Percentiles rank a stretch among this genome's conserved stretches.
Evolutionary conservation across 2,113 vertebrate species (phyloP).

Genomic region (Microcebus jonahi): DNA sequence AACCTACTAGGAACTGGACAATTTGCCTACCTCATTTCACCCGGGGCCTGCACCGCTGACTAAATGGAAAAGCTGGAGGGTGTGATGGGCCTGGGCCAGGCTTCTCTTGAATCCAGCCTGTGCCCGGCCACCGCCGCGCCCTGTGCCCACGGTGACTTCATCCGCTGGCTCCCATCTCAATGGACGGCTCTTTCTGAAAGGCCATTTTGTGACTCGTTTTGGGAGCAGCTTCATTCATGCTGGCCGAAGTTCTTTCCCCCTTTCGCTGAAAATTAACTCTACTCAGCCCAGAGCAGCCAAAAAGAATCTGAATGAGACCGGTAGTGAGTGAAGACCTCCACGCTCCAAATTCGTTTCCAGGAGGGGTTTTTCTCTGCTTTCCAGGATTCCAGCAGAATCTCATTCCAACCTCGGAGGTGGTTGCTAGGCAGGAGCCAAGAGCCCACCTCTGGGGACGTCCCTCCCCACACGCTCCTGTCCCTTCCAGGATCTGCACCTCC

Average conservation of each 20-base stretch:
- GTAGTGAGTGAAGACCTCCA: not conserved
- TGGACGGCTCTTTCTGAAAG: slow-evolving; percentile 68
- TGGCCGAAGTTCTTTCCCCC: slow-evolving; percentile 17
- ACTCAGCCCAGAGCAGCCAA: not conserved
- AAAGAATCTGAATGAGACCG: not conserved
- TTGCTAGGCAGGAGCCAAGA: not conserved
- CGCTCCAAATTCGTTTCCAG: not conserved
- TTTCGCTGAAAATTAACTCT: slow-evolving; percentile 64
- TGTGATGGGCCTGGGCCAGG: slow-evolving; percentile 46
- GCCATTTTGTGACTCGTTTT: slow-evolving; percentile 68
- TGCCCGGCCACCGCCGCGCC: slow-evolving; percentile 33
- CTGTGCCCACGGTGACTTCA: slow-evolving; percentile 66
- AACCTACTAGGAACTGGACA: slow-evolving; percentile 54
- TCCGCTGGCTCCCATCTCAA: slow-evolving; percentile 64
- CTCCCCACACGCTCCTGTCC: not conserved
- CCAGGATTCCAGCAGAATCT: slow-evolving; percentile 41
- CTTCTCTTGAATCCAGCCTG: slow-evolving; percentile 43
- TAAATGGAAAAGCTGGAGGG: slow-evolving; percentile 75
- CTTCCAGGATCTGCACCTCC: not conserved
- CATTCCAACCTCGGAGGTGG: not conserved
- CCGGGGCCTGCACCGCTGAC: slow-evolving; percentile 45
- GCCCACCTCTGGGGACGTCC: not conserved
- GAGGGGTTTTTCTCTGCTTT: slow-evolving; percentile 45
- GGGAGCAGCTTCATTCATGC: slow-evolving; percentile 49
- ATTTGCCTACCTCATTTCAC: slow-evolving; percentile 41